Evolutionary conservation across 1,140 invertebrate genomes (phyloP), one percentile per base, ranked within the genome.

Genomic region (Drosophila sechellia): DNA sequence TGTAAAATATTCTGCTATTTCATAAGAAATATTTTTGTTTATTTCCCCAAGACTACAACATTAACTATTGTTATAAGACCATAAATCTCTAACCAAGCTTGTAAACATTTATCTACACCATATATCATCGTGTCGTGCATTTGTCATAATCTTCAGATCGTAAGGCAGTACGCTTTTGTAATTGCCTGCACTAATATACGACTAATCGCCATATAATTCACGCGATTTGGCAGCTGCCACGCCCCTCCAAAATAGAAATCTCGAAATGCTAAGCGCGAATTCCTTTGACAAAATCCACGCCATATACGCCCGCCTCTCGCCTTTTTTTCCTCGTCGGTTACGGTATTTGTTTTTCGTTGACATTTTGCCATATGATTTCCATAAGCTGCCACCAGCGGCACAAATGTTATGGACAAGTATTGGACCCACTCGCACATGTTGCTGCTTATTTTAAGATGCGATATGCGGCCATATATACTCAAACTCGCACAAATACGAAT

Each of bases 341-440:
- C 43, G 66, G 65, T 76, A 66, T 60, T 49, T 80, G 55, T 78
- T 78, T 78, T 85, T 76, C 65, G 79, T 81, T 86, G 81, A 87
- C 81, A 87, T 86, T 86, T 87, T 64, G 79, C 79, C 81, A 77
- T 87, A 87, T 86, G 81, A 86, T 86, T 86, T 86, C 81, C 81
- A 86, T 86, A 86, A 86, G 83, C 75, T 86, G 81, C 83, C 81
- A 86, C 72, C 72, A 76, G 72, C 74, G 83, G 73, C 71, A 46
- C 81, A 78, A 78, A 60, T 86, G 81, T 55, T 79, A 70, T 71
- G 75, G 81, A 86, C 81, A 87, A 86, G 83, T 87, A 86, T 77
- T 81, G 58, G 59, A 45, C 40, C 42, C 68, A 31, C 31, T 60
- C 20, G 80, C 78, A 86, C 75, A 86, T 86, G 83, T 83, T 83